Evolutionary conservation across 2,113 vertebrate species (phyloP), one percentile per base, ranked within the genome.

Genomic region (Poicephalus gulielmi): DNA sequence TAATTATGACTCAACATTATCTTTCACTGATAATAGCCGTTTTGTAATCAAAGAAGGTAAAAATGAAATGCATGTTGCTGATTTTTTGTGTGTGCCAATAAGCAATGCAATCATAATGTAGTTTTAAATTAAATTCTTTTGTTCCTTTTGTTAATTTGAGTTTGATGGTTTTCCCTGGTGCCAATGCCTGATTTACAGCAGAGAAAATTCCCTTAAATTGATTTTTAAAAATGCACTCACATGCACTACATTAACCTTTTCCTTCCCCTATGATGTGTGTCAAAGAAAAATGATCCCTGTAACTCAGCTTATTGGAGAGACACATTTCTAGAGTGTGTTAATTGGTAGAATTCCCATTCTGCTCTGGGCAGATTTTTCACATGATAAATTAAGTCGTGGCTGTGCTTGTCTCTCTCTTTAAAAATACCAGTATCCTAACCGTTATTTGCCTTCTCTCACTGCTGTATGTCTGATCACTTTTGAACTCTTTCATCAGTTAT

Each of bases 121-220:
- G 57, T 94, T 96, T 96, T 90, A 88, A 93, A 91, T 95, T 77
- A 93, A 95, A 80, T 83, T 87, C 31, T 86, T 97, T 95, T 95
- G 33, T 95, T 96, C 83, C 79, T 93, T 96, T 95, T 69, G 41
- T 90, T 97, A 96, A 92, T 94, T 80, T 93, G 82, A 88, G 64
- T 92, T 95, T 95, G 59, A 84, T 95, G 83, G 63, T 92, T 97
- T 96, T 83, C 88, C 75, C 78, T 77, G 53, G 41, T 96, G 82
- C 81, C 63, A 75, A 31, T 81, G 55, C 77, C 77, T 95, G 89
- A 95, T 92, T 96, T 97, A 79, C 17, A 90, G 49, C 64, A 92
- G 86, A 94, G 68, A 96, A 96, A 94, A 89, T 69, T 83, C 31
- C 57, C 80, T 95, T 96, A 92, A 86, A 94, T 89, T 93, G 81